Percentiles rank a stretch among this genome's conserved stretches.
These are phyloP conservation scores for Scolopax mira DNA, from an alignment of 2,113 vertebrate species.

Conservation along the genomic window DNA sequence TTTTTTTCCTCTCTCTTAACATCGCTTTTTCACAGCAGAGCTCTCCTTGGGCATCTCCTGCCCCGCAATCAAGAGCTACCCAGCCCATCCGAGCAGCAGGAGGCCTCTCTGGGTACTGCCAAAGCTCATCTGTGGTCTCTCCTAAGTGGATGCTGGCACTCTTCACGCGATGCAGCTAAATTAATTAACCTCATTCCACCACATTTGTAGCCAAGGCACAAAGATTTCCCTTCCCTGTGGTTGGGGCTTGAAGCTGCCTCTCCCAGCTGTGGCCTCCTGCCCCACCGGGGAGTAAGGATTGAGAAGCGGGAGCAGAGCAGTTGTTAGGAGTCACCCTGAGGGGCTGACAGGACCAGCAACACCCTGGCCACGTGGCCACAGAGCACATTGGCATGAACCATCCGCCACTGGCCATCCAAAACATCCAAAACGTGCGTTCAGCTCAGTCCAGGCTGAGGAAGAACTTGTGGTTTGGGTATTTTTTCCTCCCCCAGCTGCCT, in stretches of 20 bases:
- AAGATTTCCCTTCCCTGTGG: neutral
- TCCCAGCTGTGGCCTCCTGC: neutral
- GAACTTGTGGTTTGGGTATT: neutral
- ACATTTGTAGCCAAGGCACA: neutral
- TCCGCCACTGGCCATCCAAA: neutral
- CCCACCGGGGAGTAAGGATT: neutral
- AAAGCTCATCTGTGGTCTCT: slow-evolving; percentile 26
- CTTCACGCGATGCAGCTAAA: neutral
- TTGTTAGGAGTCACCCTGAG: neutral
- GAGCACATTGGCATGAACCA: neutral
- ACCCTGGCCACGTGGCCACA: neutral
- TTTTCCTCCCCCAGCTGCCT: neutral
- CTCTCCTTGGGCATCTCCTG: slow-evolving; percentile 21
- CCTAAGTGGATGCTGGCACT: slow-evolving; percentile 11
- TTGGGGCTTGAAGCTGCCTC: neutral
- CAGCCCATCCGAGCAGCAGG: neutral
- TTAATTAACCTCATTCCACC: slow-evolving; percentile 14
- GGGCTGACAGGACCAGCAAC: neutral
- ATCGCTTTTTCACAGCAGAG: neutral
- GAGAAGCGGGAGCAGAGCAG: neutral
- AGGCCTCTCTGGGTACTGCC: neutral
- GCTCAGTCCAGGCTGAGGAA: neutral
- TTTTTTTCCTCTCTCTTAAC: neutral
- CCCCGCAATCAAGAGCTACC: neutral
- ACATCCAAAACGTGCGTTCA: neutral